Percentiles rank a stretch among this genome's conserved stretches.
Conservation (phyloP, 2,888 invertebrate genomes). For the Stenichneumon culpator region DNA sequence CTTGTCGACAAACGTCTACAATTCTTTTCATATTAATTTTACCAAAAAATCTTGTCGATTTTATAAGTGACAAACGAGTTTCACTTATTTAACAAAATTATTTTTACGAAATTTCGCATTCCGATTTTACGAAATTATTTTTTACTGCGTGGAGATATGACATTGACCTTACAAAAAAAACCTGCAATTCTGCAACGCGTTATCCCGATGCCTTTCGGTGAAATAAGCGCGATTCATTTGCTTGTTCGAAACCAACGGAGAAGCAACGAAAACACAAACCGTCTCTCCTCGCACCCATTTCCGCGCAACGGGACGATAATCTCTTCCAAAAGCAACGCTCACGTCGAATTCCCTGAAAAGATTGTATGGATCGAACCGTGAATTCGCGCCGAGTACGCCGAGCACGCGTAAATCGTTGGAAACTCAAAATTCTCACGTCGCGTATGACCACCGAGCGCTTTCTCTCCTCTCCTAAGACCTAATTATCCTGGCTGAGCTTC, state of each 20-base stretch:
- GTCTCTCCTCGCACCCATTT: conserved; percentile 16
- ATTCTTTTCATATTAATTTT: too few relatives aligned
- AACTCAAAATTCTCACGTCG: conserved; percentile 64
- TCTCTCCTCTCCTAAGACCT: conserved; percentile 62
- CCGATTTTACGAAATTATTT: too few relatives aligned
- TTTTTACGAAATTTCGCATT: too few relatives aligned
- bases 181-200: neutral
- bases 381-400: conserved; percentile 24
- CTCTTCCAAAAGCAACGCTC: conserved; percentile 42
- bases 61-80: too few relatives aligned
- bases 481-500: conserved; percentile 69
- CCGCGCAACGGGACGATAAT: conserved; percentile 38
- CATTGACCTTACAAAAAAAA: neutral
- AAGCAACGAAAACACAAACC: conserved; percentile 1
- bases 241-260: neutral
- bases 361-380: conserved; percentile 9
- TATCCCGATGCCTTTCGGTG: neutral
- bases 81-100: too few relatives aligned
- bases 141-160: too few relatives aligned
- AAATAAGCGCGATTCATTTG: neutral
- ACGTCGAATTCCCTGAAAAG: conserved; percentile 24
- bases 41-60: too few relatives aligned
- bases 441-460: conserved; percentile 11
- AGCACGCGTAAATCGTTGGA: conserved; percentile 51
- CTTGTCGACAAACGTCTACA: too few relatives aligned